These are phyloP conservation scores for Entomyzon cyanotis DNA, from an alignment of 2,113 vertebrate genomes.

Conservation along the genomic window DNA sequence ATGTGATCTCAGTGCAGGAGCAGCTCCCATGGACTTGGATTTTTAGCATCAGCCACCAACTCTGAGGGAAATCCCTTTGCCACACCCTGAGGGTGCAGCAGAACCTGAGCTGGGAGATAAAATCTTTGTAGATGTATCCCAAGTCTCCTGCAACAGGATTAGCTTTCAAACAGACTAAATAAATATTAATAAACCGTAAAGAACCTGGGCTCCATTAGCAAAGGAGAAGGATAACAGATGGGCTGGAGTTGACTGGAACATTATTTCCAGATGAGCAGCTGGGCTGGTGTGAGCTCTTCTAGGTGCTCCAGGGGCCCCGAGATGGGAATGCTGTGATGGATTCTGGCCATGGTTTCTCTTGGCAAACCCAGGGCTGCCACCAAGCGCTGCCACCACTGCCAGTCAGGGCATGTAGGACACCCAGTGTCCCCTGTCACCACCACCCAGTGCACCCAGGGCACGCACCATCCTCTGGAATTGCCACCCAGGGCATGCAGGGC, in stretches of 20 bases:
- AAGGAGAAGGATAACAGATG: conserved; percentile 15
- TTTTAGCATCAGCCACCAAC: neutral
- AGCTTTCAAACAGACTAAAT: conserved; percentile 9
- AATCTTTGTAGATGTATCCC: neutral
- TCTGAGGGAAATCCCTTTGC: neutral
- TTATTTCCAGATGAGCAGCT: neutral
- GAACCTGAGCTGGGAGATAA: neutral
- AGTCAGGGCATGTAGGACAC: accelerated
- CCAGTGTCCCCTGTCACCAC: neutral
- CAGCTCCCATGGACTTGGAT: neutral
- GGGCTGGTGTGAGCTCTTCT: neutral
- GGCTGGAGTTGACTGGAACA: conserved; percentile 6
- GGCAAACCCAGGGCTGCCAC: neutral
- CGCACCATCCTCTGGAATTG: neutral
- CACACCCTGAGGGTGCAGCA: neutral
- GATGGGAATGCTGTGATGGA: neutral
- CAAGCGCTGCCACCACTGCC: neutral
- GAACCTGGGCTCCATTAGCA: neutral
- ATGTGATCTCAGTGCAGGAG: neutral
- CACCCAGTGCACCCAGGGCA: neutral
- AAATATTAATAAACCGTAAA: conserved; percentile 45
- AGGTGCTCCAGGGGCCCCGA: accelerated
- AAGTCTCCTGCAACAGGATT: neutral
- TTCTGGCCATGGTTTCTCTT: neutral
- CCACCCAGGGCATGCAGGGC: accelerated